Conservation (phyloP, 2,113 vertebrate species). For the Procapra przewalskii region DNA sequence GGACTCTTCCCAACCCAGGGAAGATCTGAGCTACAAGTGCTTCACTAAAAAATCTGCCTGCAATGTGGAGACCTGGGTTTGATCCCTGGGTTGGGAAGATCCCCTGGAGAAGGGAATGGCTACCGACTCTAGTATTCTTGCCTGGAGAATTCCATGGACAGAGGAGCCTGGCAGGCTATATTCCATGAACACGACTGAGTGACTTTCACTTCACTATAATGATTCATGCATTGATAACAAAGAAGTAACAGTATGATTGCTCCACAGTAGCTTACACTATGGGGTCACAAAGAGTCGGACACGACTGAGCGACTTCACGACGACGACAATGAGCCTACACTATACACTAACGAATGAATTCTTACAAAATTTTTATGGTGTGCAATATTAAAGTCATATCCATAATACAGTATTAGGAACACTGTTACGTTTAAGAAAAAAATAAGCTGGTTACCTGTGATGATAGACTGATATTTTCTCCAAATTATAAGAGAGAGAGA, state of each 20-base stretch:
- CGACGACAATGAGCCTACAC: background rate
- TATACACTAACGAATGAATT: background rate
- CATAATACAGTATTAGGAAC: background rate
- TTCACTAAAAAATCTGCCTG: background rate
- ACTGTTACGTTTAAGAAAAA: background rate
- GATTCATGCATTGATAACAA: background rate
- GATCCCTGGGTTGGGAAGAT: background rate
- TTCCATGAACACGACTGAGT: background rate
- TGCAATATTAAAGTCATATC: background rate
- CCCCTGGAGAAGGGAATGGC: background rate
- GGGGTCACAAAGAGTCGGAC: too few relatives aligned
- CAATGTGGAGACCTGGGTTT: background rate
- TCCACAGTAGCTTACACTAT: background rate
- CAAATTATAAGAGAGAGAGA: background rate
- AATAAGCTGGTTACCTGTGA: background rate
- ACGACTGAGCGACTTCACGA: too few relatives aligned
- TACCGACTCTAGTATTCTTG: background rate
- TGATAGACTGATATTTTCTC: background rate
- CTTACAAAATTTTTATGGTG: background rate
- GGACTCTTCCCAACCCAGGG: background rate
- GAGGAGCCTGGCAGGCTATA: background rate
- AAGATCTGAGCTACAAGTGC: background rate
- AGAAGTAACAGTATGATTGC: background rate
- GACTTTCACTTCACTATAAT: background rate
- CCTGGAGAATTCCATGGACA: background rate